Evolutionary conservation across 2,888 invertebrate genomes (phyloP).

Genomic region (Nymphalis c-album): DNA sequence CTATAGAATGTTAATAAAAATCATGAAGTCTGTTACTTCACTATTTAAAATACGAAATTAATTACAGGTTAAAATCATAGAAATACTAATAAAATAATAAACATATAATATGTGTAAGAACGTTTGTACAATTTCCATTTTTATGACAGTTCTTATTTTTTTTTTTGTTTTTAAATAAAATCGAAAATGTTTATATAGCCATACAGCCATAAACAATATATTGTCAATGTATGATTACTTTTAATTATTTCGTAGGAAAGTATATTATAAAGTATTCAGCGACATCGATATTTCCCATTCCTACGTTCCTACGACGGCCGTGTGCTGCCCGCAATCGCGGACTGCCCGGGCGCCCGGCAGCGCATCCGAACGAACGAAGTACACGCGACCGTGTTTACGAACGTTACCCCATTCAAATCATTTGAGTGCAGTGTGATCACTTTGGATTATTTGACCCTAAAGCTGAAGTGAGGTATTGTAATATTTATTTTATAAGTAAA

Average conservation of each 20-base stretch:
- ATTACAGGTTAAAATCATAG: no score
- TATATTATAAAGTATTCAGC: neutral
- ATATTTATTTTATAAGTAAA: neutral
- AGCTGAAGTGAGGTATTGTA: conserved; percentile 47
- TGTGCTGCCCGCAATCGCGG: conserved; percentile 45
- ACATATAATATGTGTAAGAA: no score
- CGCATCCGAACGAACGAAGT: conserved; percentile 78
- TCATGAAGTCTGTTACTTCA: neutral
- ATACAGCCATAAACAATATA: no score
- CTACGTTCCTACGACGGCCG: conserved; percentile 51
- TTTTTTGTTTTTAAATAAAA: no score
- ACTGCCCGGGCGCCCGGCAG: conserved; percentile 77
- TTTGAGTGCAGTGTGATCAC: conserved; percentile 49
- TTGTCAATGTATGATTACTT: no score
- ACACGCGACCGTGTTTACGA: conserved; percentile 70
- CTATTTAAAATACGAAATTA: no score
- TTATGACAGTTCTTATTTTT: no score
- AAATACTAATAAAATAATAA: no score
- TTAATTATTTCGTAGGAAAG: no score
- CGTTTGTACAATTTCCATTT: no score
- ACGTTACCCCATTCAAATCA: conserved; percentile 49
- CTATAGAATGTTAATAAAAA: neutral
- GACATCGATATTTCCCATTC: conserved; percentile 54
- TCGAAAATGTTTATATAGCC: no score
- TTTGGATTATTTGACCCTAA: conserved; percentile 43